Base-by-base conservation (phyloP, 2,888 invertebrate species). In the Pollenia labialis region DNA sequence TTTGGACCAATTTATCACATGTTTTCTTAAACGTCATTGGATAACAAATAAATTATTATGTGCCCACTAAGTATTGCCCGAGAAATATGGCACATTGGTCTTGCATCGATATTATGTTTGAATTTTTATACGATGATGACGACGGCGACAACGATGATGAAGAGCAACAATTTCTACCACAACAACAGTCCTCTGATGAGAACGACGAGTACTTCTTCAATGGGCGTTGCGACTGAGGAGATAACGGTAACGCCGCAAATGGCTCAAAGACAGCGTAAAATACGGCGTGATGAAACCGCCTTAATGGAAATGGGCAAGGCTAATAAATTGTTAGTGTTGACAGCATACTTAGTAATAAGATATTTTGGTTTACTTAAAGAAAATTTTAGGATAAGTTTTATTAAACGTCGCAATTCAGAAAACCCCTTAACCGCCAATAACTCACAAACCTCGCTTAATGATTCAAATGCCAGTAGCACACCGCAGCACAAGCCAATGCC, bases 151-250 rank as follows among this genome's bases (percentile, higher is more conserved):
- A 89, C 89, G 88, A 88, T 84, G 40, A 88, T 46, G 89, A 89
- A 62, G 85, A 85, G 87, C 90, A 90, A 89, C 90, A 92, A 89
- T 88, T 88, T 68, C 44, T 87, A 40, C 76, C 81, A 72, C 72
- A 76, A 56, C 62, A 84, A 54, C 81, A 87, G 76, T 88, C 88
- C 89, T 90, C 91, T 90, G 90, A 91, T 89, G 93, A 93, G 91
- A 92, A 92, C 91, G 92, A 92, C 81, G 93, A 92, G 91, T 93
- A 92, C 91, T 93, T 92, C 92, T 93, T 92, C 92, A 93, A 92
- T 91, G 93, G 92, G 88, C 88, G 91, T 84, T 91, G 91, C 88
- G 90, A 90, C 69, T 90, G 90, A 90, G 75, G 87, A 86, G 4
- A 4, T 54, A 6, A n/a, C n/a, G n/a, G 16, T 52, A 56, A 88